Percentiles rank a stretch among this genome's conserved stretches.
phyloP scores from a whole-genome alignment of 2,888 invertebrate species.

The Dione juno region DNA sequence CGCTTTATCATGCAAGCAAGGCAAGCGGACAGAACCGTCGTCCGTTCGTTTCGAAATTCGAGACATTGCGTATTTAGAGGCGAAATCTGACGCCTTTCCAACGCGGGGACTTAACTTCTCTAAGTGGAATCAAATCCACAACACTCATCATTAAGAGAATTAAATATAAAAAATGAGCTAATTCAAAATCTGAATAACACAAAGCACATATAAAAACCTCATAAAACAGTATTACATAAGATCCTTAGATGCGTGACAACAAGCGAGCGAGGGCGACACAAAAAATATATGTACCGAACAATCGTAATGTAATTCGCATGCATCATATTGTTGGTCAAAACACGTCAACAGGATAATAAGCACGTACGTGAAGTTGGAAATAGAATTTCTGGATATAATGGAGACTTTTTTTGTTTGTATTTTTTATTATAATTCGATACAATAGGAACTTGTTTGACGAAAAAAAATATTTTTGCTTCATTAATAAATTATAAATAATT shows the following conservation, averaged over 20 bases:
- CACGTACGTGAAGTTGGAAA: constrained; percentile 42
- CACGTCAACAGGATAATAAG: constrained; percentile 66
- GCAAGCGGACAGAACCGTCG: no score
- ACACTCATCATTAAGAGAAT: not conserved
- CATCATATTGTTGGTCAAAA: constrained; percentile 60
- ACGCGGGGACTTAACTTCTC: no score
- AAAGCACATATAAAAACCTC: constrained; percentile 1
- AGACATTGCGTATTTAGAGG: no score
- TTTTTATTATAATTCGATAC: no score
- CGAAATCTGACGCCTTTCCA: no score
- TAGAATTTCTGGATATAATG: constrained; percentile 24
- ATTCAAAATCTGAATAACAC: not conserved
- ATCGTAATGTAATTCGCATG: constrained; percentile 51
- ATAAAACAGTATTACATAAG: constrained; percentile 17
- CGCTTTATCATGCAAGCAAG: no score
- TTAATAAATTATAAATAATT: no score
- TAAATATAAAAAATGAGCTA: not conserved
- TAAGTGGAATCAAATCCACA: no score
- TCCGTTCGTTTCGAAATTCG: no score
- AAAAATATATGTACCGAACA: constrained; percentile 36
- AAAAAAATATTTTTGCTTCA: no score
- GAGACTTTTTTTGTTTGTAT: not conserved
- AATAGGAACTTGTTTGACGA: no score
- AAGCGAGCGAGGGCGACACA: constrained; percentile 18
- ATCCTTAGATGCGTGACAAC: constrained; percentile 22